phyloP scores from a whole-genome alignment of 1,140 invertebrate genomes.

The Rhagoletis pomonella region DNA sequence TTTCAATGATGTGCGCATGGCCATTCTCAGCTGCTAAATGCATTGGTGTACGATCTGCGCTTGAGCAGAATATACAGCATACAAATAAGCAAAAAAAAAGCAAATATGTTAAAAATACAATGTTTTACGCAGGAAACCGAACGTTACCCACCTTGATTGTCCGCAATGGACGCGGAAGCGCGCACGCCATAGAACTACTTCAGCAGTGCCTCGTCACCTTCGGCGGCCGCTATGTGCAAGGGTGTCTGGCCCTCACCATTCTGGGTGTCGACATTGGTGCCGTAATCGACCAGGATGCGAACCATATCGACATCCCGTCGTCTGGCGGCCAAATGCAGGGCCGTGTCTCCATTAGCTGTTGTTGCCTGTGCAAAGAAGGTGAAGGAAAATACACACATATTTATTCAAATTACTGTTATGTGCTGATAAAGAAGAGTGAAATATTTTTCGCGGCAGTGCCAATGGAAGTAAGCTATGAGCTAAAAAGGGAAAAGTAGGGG shows the following conservation, averaged over 20 bases:
- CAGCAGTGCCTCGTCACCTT: conserved; percentile 94
- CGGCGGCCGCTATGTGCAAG: conserved; percentile 94
- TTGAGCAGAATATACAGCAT: background rate
- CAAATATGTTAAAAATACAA: background rate
- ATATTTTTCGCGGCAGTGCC: too few relatives aligned
- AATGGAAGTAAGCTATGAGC: too few relatives aligned
- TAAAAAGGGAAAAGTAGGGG: too few relatives aligned
- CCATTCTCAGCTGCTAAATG: conserved; percentile 98
- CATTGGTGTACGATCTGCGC: conserved; percentile 92
- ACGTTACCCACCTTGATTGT: conserved; percentile 84
- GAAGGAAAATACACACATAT: background rate
- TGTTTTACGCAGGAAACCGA: too few relatives aligned
- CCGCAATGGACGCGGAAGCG: conserved; percentile 93
- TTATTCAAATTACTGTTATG: background rate
- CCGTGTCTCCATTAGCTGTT: conserved; percentile 88
- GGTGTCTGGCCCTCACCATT: conserved; percentile 95
- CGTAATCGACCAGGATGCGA: conserved; percentile 92
- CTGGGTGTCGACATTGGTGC: conserved; percentile 91
- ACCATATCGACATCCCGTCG: conserved; percentile 94
- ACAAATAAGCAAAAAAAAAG: background rate
- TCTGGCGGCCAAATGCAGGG: conserved; percentile 92
- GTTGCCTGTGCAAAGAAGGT: conserved; percentile 75
- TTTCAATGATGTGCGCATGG: conserved; percentile 95
- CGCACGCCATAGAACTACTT: conserved; percentile 96
- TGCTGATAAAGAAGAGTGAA: background rate